Evolutionary conservation across 2,797 vertebrate species (phyloP), one percentile per base, ranked within the genome.

Genomic region (Rhinoraja longicauda): DNA sequence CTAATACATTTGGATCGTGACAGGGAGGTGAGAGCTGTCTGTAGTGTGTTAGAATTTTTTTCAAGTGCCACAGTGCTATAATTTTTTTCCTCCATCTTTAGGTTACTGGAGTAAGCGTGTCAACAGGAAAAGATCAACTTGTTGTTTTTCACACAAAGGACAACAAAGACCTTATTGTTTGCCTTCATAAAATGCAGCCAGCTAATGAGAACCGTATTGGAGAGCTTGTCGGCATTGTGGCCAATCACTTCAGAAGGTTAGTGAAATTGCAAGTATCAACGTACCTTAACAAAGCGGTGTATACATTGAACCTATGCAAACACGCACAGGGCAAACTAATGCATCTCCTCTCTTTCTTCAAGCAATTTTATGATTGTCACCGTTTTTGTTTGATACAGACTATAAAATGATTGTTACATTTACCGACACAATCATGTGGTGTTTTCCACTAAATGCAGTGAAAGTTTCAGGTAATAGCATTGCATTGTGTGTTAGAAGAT

Each of bases 101-200:
- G 98, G 96, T 99, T 96, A 96, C 98, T 0, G 99, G 98, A n/a
- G 76, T 99, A 95, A 99, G 98, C 3, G 97, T 99, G 94, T 99
- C 99, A 94, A 97, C 98, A 0, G 99, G 98, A 93, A 99, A 98
- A 95, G 99, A 99, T 96, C 98, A 99, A 95, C 97, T 99, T 64
- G 98, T 99, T 76, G 98, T 99, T 94, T 99, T 99, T 96, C 99
- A 99, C 95, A 99, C 98, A 5, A 99, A 99, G 93, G 98, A 99
- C 96, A 98, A 95, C 96, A 96, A 97, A 94, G 99, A 99, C 94
- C 97, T 99, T 92, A 97, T 99, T 32, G 98, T 98, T 93, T 99
- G 98, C 93, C 97, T 99, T 94, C 97, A 98, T 96, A 97, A 97
- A 90, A 97, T 97, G 88, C 96, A 97, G 93, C 98, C 98, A 21